A percentile compares a stretch with the other conserved stretches of the same genome.
Conservation (phyloP, 2,888 invertebrate species). For the Tetrapedia diversipes region DNA sequence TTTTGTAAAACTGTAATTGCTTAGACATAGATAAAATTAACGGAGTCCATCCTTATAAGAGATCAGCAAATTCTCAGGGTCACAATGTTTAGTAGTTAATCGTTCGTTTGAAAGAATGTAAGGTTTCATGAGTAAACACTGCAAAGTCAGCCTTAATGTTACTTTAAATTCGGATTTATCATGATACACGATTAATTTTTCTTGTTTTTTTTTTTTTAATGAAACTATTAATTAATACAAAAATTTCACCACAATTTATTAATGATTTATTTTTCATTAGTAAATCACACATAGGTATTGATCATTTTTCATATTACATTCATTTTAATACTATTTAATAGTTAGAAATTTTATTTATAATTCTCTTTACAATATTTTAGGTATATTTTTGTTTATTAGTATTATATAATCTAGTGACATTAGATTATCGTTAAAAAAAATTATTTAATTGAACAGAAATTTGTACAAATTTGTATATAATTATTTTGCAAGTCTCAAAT, state of each 20-base stretch:
- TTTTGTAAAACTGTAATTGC: background rate
- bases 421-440: background rate
- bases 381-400: background rate
- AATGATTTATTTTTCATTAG: conserved; percentile 20
- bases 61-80: conserved; percentile 3
- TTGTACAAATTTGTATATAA: no score
- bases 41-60: background rate
- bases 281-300: background rate
- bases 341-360: no score
- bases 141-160: background rate
- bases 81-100: background rate
- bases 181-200: background rate
- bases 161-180: background rate
- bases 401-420: background rate
- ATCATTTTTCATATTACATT: background rate
- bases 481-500: no score
- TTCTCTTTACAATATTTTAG: background rate
- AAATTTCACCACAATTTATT: conserved; percentile 11
- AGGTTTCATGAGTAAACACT: background rate
- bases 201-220: background rate
- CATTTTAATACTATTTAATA: background rate
- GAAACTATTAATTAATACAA: conserved; percentile 1
- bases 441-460: no score
- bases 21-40: background rate
- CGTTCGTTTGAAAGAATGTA: background rate